These are phyloP conservation scores for Pectinophora gossypiella DNA, from an alignment of 1,140 invertebrate species.

Conservation along the genomic window DNA sequence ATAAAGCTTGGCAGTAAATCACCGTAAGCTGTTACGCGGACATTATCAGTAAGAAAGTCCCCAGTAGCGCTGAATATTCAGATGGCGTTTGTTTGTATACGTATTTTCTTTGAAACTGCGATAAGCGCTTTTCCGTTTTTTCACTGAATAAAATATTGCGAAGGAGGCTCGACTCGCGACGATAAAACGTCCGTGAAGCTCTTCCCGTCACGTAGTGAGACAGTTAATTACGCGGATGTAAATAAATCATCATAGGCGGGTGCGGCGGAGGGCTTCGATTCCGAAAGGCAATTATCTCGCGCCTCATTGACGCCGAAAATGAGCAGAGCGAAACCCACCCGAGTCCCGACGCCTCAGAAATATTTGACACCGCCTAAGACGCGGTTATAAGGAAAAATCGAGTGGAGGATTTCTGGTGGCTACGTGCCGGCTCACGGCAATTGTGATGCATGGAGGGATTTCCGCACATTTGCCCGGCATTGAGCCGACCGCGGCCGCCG, in stretches of 20 bases:
- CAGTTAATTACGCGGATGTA: conserved; percentile 73
- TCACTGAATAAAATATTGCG: conserved; percentile 58
- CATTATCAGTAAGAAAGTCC: conserved; percentile 52
- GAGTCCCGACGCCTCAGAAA: conserved; percentile 29
- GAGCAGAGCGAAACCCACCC: conserved; percentile 35
- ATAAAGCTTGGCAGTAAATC: conserved; percentile 45
- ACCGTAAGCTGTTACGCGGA: conserved; percentile 34
- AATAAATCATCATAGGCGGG: conserved; percentile 72
- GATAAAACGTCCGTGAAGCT: conserved; percentile 61
- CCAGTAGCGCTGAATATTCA: conserved; percentile 51
- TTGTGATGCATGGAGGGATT: conserved; percentile 50
- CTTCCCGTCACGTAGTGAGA: conserved; percentile 71
- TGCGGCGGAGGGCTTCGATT: conserved; percentile 61
- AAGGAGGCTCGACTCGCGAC: conserved; percentile 42
- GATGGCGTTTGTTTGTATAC: conserved; percentile 61
- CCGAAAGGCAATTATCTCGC: conserved; percentile 67
- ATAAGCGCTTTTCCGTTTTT: conserved; percentile 57
- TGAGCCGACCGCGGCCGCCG: conserved; percentile 31
- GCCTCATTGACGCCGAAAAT: conserved; percentile 68
- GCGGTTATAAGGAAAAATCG: conserved; percentile 48
- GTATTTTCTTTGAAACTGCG: conserved; percentile 58
- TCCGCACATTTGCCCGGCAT: conserved; percentile 37
- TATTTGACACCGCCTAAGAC: conserved; percentile 47
- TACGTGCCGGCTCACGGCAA: conserved; percentile 41
- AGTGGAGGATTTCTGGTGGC: conserved; percentile 44